phyloP scores from a whole-genome alignment of 1,140 invertebrate species.

The Druon quercuslanigerum region DNA sequence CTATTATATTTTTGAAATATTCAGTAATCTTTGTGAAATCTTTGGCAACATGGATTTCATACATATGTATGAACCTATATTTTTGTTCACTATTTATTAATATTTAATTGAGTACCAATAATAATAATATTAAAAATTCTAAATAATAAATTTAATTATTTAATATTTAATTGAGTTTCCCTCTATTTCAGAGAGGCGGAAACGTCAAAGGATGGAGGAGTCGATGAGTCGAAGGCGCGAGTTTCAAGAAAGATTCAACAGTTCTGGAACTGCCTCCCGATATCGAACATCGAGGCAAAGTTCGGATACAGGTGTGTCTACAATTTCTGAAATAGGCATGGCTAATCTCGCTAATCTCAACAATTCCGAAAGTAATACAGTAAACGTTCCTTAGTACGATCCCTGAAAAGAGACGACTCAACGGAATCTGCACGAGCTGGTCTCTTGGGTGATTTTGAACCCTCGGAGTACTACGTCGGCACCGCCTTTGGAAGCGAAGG shows the following conservation, averaged over 20 bases:
- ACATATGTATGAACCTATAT: no score
- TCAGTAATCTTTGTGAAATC: no score
- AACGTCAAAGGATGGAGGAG: constrained; percentile 87
- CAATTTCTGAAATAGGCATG: constrained; percentile 35
- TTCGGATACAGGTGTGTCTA: constrained; percentile 74
- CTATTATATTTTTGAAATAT: no score
- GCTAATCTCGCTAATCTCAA: constrained; percentile 9
- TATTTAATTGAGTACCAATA: no score
- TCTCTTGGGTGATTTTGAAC: constrained; percentile 79
- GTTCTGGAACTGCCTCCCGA: constrained; percentile 72
- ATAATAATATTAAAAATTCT: no score
- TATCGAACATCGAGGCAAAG: constrained; percentile 77
- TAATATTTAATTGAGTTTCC: no score
- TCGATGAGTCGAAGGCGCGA: constrained; percentile 83
- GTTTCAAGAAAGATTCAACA: constrained; percentile 80
- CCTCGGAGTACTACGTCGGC: constrained; percentile 78
- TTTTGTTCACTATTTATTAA: no score
- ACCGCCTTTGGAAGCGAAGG: constrained; percentile 73
- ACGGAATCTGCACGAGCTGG: constrained; percentile 80
- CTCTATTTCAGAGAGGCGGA: constrained; percentile 82
- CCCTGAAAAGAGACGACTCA: constrained; percentile 74
- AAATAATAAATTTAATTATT: no score
- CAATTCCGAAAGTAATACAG: constrained; percentile 12
- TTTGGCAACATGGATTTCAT: no score
- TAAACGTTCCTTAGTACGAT: constrained; percentile 65